Conservation (phyloP, 2,113 vertebrate species). For the Anguilla japonica region DNA sequence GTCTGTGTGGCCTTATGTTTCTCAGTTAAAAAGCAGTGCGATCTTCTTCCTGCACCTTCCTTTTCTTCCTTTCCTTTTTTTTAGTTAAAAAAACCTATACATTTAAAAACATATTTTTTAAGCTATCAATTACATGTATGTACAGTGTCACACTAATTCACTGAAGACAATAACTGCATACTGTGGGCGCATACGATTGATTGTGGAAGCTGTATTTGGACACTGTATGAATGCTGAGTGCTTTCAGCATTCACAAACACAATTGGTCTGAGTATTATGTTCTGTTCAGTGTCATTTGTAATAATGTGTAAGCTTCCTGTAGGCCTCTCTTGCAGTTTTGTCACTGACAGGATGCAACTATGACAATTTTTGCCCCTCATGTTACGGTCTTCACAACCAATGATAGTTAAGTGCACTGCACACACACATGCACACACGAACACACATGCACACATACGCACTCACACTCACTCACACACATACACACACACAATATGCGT, state of each 20-base stretch:
- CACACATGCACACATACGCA: too few relatives aligned
- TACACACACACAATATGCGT: neutral
- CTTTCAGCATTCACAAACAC: neutral
- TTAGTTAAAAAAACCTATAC: too few relatives aligned
- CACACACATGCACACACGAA: neutral
- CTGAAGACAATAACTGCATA: too few relatives aligned
- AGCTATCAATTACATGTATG: too few relatives aligned
- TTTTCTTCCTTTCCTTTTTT: too few relatives aligned
- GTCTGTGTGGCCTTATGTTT: neutral
- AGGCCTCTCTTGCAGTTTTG: neutral
- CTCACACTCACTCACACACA: too few relatives aligned
- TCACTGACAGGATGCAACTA: neutral
- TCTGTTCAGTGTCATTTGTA: neutral
- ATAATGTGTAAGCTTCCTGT: neutral
- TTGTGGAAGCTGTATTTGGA: too few relatives aligned
- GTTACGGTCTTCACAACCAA: neutral
- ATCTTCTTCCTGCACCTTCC: neutral
- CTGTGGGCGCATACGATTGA: too few relatives aligned
- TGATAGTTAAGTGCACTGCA: neutral
- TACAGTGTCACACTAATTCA: too few relatives aligned
- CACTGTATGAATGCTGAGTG: neutral
- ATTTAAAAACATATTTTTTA: too few relatives aligned
- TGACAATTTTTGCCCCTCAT: neutral
- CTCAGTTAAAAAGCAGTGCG: neutral
- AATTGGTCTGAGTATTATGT: neutral